Percentiles rank a stretch among this genome's conserved stretches.
These are phyloP conservation scores for Phocoena sinus DNA, from an alignment of 2,113 vertebrate genomes.

Conservation along the genomic window DNA sequence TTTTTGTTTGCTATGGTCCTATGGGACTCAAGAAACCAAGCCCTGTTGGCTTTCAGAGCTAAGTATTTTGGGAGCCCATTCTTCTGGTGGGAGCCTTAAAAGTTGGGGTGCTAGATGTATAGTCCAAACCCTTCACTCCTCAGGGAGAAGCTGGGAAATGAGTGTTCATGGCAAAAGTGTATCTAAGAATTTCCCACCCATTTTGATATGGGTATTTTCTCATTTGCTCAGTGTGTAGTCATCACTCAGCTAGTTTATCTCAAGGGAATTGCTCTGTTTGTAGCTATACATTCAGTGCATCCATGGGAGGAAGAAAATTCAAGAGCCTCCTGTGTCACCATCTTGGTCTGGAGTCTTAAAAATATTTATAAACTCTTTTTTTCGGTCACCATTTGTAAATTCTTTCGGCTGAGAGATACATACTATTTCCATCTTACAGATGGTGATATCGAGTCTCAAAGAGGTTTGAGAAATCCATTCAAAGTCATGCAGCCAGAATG, in stretches of 20 bases:
- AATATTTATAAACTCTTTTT: neutral
- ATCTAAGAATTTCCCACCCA: neutral
- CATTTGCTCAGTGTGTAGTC: neutral
- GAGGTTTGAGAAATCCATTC: neutral
- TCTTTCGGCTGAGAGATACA: neutral
- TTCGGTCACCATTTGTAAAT: neutral
- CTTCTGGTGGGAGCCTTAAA: neutral
- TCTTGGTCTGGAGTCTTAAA: neutral
- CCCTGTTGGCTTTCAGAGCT: neutral
- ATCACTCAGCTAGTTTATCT: neutral
- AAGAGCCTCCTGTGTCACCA: neutral
- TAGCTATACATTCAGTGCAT: neutral
- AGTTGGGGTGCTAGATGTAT: neutral
- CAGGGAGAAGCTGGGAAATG: neutral
- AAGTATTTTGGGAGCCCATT: neutral
- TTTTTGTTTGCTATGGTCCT: neutral
- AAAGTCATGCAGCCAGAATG: neutral
- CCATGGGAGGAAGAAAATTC: neutral
- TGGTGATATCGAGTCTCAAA: neutral
- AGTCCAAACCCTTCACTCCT: neutral
- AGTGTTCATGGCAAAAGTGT: neutral
- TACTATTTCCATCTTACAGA: neutral
- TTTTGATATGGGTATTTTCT: neutral
- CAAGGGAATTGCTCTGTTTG: neutral
- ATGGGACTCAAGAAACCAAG: neutral